Percentiles rank a stretch among this genome's conserved stretches.
These are phyloP conservation scores for Holothuria glaberrima DNA, from an alignment of 35 echinoderm and acorn worm species.

Conservation along the genomic window DNA sequence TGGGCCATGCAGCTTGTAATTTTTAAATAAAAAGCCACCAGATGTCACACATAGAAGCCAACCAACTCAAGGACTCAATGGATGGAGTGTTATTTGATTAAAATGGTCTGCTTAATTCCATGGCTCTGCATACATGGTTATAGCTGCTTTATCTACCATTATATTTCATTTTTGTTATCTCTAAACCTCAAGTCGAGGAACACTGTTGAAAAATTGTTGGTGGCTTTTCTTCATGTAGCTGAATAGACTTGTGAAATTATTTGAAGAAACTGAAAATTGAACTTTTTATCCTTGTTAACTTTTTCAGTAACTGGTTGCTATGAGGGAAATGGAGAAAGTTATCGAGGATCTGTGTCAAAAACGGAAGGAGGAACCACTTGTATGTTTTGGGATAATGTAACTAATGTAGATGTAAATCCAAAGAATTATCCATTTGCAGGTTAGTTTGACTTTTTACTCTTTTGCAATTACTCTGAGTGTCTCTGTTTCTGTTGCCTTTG, in stretches of 20 bases:
- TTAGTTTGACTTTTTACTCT: conserved; percentile 4
- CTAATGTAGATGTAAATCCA: conserved; percentile 55
- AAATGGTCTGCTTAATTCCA: too few species aligned
- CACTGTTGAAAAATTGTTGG: too few species aligned
- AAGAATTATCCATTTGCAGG: conserved; percentile 59
- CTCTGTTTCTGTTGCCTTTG: too few species aligned
- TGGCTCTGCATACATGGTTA: too few species aligned
- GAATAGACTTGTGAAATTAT: not conserved
- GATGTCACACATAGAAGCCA: too few species aligned
- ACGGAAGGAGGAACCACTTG: conserved; percentile 55
- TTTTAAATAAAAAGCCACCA: too few species aligned
- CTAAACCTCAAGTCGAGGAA: not conserved
- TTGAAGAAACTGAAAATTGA: not conserved
- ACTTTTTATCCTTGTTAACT: not conserved
- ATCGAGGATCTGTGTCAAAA: conserved; percentile 58
- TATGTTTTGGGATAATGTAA: conserved; percentile 47
- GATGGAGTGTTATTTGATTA: too few species aligned
- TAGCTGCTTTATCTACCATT: not conserved
- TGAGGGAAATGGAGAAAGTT: conserved; percentile 67
- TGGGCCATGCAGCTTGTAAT: too few species aligned
- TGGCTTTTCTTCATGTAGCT: not conserved
- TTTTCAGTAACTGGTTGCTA: conserved; percentile 69
- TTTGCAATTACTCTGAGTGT: too few species aligned
- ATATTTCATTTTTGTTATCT: not conserved
- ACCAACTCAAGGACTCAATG: too few species aligned